Evolutionary conservation across 1,140 invertebrate species (phyloP), one percentile per base, ranked within the genome.

Genomic region (Drosophila setifemur): DNA sequence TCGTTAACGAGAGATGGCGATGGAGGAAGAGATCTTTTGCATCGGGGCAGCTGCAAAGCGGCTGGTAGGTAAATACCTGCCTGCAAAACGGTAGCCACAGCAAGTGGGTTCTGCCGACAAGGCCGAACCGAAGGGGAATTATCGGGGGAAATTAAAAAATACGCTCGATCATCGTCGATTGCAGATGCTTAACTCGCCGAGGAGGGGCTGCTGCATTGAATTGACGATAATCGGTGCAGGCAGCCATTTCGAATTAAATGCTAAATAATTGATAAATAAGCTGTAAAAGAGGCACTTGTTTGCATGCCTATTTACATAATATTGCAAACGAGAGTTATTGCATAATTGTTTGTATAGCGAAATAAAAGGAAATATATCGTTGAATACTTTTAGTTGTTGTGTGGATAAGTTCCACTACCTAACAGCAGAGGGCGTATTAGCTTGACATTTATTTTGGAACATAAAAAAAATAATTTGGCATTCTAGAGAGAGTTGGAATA

Each of bases 1-100:
- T 85, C 74, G 79, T 78, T 83, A 83, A 83, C 78, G 81, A 83
- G 73, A 8, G 39, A 43, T 47, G 26, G 25, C 1, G n/a, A n/a
- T n/a, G n/a, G n/a, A n/a, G n/a, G n/a, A 45, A 23, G 14, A 23
- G 44, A 7, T 14, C n/a, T 35, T 3, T 39, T 43, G 8, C 23
- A 28, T 44, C 26, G 28, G 26, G 47, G 58, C 76, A 69, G 79
- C 78, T 78, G 79, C 64, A 60, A 39, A 2, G 25, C 21, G 43
- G 50, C 53, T 61, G 78, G 85, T 83, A 83, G 85, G 69, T 85
- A 82, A 82, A 83, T 82, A 64, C 48, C 25, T 58, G 53, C 63
- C 52, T 53, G 73, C 64, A 78, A 82, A 78, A 83, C 78, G 70
- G 78, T 78, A 83, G 78, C 79, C 63, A 37, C 23, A 48, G 39